Evolutionary conservation across 2,113 vertebrate genomes (phyloP).

Genomic region (Hydrochoerus hydrochaeris): DNA sequence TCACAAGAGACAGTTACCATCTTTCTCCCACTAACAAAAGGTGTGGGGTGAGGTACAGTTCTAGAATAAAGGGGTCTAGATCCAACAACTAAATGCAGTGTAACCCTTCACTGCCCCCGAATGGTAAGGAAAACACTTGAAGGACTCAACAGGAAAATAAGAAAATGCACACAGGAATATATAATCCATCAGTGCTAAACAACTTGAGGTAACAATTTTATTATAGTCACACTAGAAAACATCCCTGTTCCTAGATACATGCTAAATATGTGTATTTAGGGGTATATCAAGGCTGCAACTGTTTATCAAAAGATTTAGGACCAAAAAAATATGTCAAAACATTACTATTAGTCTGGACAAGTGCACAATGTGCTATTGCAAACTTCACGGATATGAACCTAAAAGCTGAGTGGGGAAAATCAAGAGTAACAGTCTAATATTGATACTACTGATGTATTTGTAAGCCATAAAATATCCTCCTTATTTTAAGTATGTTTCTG

Average conservation of each 20-base stretch:
- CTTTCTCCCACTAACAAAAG: not conserved
- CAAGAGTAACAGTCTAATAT: not conserved
- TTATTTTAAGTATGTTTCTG: not conserved
- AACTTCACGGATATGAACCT: not conserved
- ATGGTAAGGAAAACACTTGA: not conserved
- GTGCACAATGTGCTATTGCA: not conserved
- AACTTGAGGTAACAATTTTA: not conserved
- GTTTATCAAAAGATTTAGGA: not conserved
- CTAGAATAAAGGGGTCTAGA: not conserved
- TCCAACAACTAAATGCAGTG: not conserved
- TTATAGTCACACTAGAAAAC: not conserved
- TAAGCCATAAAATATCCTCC: not conserved
- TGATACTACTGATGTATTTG: not conserved
- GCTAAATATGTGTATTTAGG: not conserved
- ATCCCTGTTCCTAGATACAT: not conserved
- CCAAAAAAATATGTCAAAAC: not conserved
- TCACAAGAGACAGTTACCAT: not conserved
- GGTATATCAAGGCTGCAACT: not conserved
- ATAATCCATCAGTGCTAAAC: not conserved
- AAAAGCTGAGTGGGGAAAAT: not conserved
- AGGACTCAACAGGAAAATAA: not conserved
- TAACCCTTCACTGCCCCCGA: not conserved
- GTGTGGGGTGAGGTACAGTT: not conserved
- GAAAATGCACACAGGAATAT: not conserved
- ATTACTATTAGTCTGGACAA: not conserved